A percentile compares a stretch with the other conserved stretches of the same genome.
Conservation (phyloP, 30 jellyfish, hydroid and myxozoan genomes). For the Euphysa ruthae region DNA sequence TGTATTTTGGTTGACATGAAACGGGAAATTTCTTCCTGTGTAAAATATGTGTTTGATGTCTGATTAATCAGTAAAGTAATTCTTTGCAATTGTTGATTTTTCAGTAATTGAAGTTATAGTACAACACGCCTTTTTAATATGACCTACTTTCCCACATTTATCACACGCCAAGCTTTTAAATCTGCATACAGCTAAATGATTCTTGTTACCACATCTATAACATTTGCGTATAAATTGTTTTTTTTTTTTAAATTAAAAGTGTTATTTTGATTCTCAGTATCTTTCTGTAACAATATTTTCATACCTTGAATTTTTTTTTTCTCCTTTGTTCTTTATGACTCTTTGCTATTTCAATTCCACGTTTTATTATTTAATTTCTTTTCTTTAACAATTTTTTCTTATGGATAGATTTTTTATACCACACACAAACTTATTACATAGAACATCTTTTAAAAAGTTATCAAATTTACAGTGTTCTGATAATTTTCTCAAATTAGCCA, state of each 20-base stretch:
- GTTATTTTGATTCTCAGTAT: neutral
- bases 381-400: neutral
- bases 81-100: too few species aligned
- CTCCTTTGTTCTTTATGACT: neutral
- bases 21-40: too few species aligned
- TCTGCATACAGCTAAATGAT: neutral
- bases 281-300: neutral
- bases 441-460: neutral
- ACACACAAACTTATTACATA: neutral
- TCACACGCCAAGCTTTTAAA: neutral
- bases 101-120: too few species aligned
- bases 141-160: neutral
- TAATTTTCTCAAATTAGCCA: too few species aligned
- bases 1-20: too few species aligned
- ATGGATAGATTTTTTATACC: neutral
- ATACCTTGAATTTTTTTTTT: neutral
- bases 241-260: neutral
- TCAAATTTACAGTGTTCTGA: neutral
- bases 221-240: neutral
- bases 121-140: neutral
- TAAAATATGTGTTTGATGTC: too few species aligned
- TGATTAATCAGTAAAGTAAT: too few species aligned
- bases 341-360: neutral
- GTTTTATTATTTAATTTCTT: neutral
- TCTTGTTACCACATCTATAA: neutral